Conservation (phyloP, 2,797 vertebrate genomes). For the Zalophus californianus region DNA sequence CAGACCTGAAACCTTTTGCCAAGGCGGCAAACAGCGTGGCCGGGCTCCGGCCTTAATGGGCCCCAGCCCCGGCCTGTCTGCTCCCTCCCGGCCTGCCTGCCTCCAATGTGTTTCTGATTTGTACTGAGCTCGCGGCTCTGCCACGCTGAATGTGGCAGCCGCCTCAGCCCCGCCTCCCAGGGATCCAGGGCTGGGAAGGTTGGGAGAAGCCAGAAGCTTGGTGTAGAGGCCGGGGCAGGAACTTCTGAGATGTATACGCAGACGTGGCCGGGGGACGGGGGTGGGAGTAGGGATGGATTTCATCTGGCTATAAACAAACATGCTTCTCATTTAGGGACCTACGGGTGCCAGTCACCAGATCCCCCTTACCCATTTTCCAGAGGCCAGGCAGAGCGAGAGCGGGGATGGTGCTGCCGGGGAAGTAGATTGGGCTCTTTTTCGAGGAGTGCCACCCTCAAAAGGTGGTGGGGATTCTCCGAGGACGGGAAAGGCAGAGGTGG, state of each 20-base stretch:
- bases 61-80: slow-evolving; percentile 85
- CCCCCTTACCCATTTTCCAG: slow-evolving; percentile 61
- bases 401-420: background rate
- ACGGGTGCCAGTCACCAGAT: slow-evolving; percentile 73
- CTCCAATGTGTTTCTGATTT: slow-evolving; percentile 89
- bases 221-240: slow-evolving; percentile 72
- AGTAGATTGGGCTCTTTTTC: background rate
- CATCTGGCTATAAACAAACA: slow-evolving; percentile 79
- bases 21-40: slow-evolving; percentile 73
- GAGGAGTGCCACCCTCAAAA: background rate
- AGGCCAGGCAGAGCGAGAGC: slow-evolving; percentile 30
- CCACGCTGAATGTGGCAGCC: slow-evolving; percentile 77
- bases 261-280: slow-evolving; percentile 40
- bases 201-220: slow-evolving; percentile 75
- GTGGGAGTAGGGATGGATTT: slow-evolving; percentile 71
- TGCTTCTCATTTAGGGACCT: slow-evolving; percentile 81
- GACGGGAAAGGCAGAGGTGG: background rate
- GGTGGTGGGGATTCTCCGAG: slow-evolving; percentile 42
- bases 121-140: slow-evolving; percentile 77
- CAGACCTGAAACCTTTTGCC: slow-evolving; percentile 79
- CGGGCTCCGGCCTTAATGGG: slow-evolving; percentile 83
- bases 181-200: slow-evolving; percentile 77
- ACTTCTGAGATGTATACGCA: slow-evolving; percentile 73
- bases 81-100: slow-evolving; percentile 84
- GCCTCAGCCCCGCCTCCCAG: slow-evolving; percentile 73